Conservation (phyloP, 2,888 invertebrate genomes). For the Agrochola macilenta region DNA sequence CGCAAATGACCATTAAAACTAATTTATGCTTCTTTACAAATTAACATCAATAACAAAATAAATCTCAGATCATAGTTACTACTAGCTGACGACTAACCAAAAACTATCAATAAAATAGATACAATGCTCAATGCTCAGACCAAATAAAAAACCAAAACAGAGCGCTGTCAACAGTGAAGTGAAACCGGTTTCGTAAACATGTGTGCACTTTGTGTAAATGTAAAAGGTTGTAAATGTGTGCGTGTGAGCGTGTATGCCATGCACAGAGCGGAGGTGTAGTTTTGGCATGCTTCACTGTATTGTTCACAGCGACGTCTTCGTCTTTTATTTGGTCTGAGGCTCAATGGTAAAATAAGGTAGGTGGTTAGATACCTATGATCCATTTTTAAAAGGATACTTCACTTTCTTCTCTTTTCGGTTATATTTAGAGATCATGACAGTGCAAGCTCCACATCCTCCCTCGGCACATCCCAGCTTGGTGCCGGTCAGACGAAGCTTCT, state of each 20-base stretch:
- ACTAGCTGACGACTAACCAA: too few species aligned
- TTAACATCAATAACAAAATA: constrained; percentile 1
- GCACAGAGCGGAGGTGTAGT: too few species aligned
- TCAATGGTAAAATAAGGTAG: background rate
- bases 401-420: constrained; percentile 90
- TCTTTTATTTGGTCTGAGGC: background rate
- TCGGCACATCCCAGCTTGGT: constrained; percentile 98
- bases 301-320: too few species aligned
- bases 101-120: background rate
- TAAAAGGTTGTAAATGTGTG: too few species aligned
- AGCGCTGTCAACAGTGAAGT: too few species aligned
- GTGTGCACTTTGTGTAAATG: too few species aligned
- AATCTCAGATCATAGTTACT: background rate
- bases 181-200: too few species aligned
- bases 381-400: constrained; percentile 84
- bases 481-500: constrained; percentile 95
- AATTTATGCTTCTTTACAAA: background rate
- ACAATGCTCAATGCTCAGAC: too few species aligned
- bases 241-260: too few species aligned
- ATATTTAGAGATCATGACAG: constrained; percentile 97
- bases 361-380: background rate
- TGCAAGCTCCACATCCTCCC: constrained; percentile 99
- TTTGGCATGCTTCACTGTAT: too few species aligned
- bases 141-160: too few species aligned
- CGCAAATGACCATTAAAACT: background rate